These are phyloP conservation scores for Apostichopus japonicus DNA, from an alignment of 35 echinoderm and acorn worm genomes.

Conservation along the genomic window DNA sequence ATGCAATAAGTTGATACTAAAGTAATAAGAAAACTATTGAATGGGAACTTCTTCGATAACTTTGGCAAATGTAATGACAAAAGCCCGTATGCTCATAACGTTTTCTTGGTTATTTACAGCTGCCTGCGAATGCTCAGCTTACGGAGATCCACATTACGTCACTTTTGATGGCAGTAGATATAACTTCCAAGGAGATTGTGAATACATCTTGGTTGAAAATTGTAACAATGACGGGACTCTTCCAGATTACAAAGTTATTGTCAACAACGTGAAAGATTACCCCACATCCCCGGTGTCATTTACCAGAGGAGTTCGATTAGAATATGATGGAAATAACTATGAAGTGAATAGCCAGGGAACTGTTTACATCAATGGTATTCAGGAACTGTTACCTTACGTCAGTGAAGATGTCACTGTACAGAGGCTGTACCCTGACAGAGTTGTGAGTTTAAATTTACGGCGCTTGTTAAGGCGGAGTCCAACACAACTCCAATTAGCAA, in stretches of 20 bases:
- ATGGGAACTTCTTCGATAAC: too few species aligned
- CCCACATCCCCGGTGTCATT: constrained; percentile 48
- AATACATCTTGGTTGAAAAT: neutral
- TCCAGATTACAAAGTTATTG: neutral
- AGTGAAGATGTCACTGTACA: constrained; percentile 16
- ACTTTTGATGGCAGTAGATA: constrained; percentile 27
- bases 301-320: constrained; percentile 45
- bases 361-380: constrained; percentile 26
- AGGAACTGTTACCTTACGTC: neutral
- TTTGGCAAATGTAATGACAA: too few species aligned
- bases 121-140: neutral
- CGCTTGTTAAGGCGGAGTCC: neutral
- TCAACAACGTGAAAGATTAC: constrained; percentile 39
- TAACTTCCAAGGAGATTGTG: constrained; percentile 50
- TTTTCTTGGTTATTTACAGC: neutral
- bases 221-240: neutral
- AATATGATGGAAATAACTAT: constrained; percentile 32
- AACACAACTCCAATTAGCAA: neutral
- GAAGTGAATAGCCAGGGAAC: constrained; percentile 3
- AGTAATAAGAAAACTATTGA: too few species aligned
- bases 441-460: neutral
- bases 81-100: too few species aligned
- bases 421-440: neutral
- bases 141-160: constrained; percentile 36
- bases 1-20: too few species aligned